Percentiles rank a stretch among this genome's conserved stretches.
These are phyloP conservation scores for Monopis laevigella DNA, from an alignment of 2,888 invertebrate species.

Conservation along the genomic window DNA sequence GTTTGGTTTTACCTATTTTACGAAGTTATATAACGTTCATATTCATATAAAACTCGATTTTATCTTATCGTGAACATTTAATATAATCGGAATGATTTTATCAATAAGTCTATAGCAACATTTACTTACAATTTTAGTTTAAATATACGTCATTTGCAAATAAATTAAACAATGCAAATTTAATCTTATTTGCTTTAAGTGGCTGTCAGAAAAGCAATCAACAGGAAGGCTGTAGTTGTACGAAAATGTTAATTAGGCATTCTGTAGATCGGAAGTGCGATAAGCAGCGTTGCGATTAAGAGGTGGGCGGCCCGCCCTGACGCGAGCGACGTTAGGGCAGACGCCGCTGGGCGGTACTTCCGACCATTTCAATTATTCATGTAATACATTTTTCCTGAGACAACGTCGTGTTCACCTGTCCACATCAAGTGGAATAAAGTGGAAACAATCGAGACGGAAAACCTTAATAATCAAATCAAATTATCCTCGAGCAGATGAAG, in stretches of 20 bases:
- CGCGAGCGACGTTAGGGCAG: slow-evolving; percentile 12
- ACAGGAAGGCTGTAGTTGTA: slow-evolving; percentile 1
- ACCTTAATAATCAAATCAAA: slow-evolving; percentile 59
- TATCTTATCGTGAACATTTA: too few species aligned
- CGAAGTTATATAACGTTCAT: too few species aligned
- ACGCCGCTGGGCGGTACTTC: not conserved
- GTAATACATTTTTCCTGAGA: slow-evolving; percentile 2
- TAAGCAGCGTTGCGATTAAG: slow-evolving; percentile 14
- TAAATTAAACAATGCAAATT: too few species aligned
- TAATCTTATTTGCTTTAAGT: not conserved
- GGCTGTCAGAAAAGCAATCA: not conserved
- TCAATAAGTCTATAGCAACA: too few species aligned
- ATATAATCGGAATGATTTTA: too few species aligned
- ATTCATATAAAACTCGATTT: too few species aligned
- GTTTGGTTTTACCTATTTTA: too few species aligned
- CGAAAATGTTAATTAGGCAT: slow-evolving; percentile 12
- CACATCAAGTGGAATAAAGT: slow-evolving; percentile 3
- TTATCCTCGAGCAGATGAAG: slow-evolving; percentile 53
- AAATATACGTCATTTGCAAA: too few species aligned
- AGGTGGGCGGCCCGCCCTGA: slow-evolving; percentile 11
- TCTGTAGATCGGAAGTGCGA: slow-evolving; percentile 11
- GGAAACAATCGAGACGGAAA: slow-evolving; percentile 56
- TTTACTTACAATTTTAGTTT: too few species aligned
- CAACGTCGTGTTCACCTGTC: slow-evolving; percentile 3
- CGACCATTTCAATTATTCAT: slow-evolving; percentile 3